Percentiles rank a stretch among this genome's conserved stretches.
phyloP scores from a whole-genome alignment of 2,797 vertebrate genomes.

The Eutrigla gurnardus region DNA sequence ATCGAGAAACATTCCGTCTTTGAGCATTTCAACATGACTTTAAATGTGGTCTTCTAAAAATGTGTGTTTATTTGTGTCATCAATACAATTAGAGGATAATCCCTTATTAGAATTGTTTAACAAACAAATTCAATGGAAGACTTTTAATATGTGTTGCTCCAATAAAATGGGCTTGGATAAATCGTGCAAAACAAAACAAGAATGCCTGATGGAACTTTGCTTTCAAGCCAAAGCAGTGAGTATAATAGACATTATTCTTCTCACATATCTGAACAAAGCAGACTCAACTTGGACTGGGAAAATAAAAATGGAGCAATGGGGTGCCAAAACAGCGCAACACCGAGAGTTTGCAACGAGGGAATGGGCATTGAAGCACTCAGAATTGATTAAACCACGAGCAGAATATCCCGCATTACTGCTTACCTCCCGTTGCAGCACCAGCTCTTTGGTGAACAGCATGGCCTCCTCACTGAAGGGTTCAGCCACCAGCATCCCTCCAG shows the following conservation, averaged over 20 bases:
- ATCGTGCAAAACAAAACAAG: slow-evolving; percentile 17
- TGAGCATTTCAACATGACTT: no score
- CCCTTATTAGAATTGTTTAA: neutral
- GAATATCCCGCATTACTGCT: slow-evolving; percentile 44
- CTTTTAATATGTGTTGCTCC: neutral
- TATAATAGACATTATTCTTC: slow-evolving; percentile 26
- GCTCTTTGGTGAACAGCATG: slow-evolving; percentile 94
- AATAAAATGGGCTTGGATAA: slow-evolving; percentile 3
- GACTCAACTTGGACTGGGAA: slow-evolving; percentile 22
- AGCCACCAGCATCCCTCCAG: slow-evolving; percentile 89
- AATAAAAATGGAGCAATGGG: slow-evolving; percentile 18
- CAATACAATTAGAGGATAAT: neutral
- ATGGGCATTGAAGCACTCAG: neutral
- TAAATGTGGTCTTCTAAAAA: neutral
- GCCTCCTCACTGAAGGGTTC: slow-evolving; percentile 98
- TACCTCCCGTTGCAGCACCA: slow-evolving; percentile 97
- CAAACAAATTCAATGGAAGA: neutral
- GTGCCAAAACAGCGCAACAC: slow-evolving; percentile 27
- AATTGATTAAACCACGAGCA: slow-evolving; percentile 9
- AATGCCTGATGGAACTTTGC: neutral
- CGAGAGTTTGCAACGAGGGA: slow-evolving; percentile 5
- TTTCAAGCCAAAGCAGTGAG: slow-evolving; percentile 10
- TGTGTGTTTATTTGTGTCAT: neutral
- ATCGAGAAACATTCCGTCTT: neutral
- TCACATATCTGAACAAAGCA: slow-evolving; percentile 26